A percentile compares a stretch with the other conserved stretches of the same genome.
Conservation (phyloP, 2,888 invertebrate genomes). For the Meteorus colon region DNA sequence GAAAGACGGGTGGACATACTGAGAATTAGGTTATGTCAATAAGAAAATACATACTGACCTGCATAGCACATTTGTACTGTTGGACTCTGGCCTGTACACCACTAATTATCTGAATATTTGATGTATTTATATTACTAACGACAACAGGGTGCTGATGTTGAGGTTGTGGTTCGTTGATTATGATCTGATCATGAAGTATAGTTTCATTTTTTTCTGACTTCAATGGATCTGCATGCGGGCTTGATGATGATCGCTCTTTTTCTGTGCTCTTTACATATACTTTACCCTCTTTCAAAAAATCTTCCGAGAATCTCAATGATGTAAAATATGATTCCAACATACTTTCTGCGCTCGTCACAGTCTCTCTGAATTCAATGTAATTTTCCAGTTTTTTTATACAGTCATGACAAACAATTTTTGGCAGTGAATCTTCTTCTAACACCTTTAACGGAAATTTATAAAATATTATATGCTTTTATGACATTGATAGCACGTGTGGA, state of each 20-base stretch:
- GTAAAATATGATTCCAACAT: slow-evolving; percentile 81
- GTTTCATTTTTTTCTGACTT: slow-evolving; percentile 58
- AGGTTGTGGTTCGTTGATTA: slow-evolving; percentile 55
- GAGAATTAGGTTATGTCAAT: neutral
- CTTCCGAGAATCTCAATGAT: slow-evolving; percentile 77
- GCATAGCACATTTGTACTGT: slow-evolving; percentile 74
- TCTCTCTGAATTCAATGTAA: slow-evolving; percentile 78
- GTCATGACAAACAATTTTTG: slow-evolving; percentile 80
- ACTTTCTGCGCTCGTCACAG: slow-evolving; percentile 79
- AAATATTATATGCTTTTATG: neutral
- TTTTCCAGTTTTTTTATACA: slow-evolving; percentile 79
- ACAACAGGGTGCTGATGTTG: slow-evolving; percentile 68
- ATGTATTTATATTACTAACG: slow-evolving; percentile 69
- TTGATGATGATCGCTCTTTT: slow-evolving; percentile 60
- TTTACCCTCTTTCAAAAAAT: slow-evolving; percentile 79
- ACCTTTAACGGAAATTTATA: slow-evolving; percentile 73
- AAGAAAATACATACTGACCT: slow-evolving; percentile 61
- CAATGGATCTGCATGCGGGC: slow-evolving; percentile 62
- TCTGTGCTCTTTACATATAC: slow-evolving; percentile 71
- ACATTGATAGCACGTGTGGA: neutral
- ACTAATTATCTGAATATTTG: slow-evolving; percentile 73
- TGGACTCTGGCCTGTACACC: slow-evolving; percentile 72
- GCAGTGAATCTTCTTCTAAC: slow-evolving; percentile 80
- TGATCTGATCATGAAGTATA: slow-evolving; percentile 52
- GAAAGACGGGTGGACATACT: neutral